Percentiles rank a stretch among this genome's conserved stretches.
These are phyloP conservation scores for Brachionus koreanus DNA, from an alignment of 1,140 invertebrate species.

Conservation along the genomic window DNA sequence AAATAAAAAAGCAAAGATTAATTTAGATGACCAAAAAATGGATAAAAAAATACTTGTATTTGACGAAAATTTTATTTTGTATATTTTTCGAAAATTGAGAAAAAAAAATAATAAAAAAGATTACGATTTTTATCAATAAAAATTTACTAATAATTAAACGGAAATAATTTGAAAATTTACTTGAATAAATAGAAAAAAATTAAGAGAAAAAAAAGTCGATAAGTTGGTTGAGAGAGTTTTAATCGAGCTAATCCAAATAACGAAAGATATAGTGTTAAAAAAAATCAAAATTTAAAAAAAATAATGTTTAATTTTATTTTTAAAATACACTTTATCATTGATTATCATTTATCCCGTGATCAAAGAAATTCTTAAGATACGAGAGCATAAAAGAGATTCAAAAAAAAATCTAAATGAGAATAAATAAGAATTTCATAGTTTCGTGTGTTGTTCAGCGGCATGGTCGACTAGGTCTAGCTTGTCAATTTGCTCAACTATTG, in stretches of 20 bases:
- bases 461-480: not conserved
- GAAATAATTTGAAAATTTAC: not conserved
- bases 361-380: not conserved
- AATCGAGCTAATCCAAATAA: not conserved
- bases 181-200: not conserved
- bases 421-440: not conserved
- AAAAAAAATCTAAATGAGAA: not conserved
- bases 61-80: not conserved
- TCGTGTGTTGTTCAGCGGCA: not conserved
- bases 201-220: not conserved
- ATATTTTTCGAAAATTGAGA: not conserved
- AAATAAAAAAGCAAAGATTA: no score
- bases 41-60: not conserved
- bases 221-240: not conserved
- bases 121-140: constrained; percentile 2
- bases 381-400: not conserved
- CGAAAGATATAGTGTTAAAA: not conserved
- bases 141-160: not conserved
- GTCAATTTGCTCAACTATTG: not conserved
- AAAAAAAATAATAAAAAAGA: not conserved
- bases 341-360: not conserved
- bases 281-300: not conserved
- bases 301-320: not conserved
- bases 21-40: no score
- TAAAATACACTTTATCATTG: not conserved